These are phyloP conservation scores for Dorcus hopei DNA, from an alignment of 2,888 invertebrate genomes.

Conservation along the genomic window DNA sequence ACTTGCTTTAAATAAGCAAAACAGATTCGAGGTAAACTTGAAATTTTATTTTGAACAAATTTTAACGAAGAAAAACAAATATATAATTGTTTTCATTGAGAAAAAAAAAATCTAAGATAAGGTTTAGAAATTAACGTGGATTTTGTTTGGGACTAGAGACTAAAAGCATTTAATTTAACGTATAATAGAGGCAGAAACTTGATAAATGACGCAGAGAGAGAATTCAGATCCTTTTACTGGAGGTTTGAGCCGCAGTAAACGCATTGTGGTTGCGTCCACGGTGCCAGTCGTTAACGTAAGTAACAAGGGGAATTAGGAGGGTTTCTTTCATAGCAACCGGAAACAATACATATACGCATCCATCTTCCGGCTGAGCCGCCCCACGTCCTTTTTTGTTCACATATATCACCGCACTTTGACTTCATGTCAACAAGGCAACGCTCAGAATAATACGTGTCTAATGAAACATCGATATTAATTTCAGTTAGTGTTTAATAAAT, in stretches of 20 bases:
- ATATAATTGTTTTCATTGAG: too few relatives aligned
- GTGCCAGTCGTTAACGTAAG: constrained; percentile 47
- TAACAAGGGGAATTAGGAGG: constrained; percentile 50
- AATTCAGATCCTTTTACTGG: not conserved
- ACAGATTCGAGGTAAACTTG: too few relatives aligned
- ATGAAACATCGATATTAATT: not conserved
- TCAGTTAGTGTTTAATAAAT: too few relatives aligned
- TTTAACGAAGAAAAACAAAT: too few relatives aligned
- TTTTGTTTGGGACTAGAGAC: not conserved
- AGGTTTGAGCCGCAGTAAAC: constrained; percentile 1
- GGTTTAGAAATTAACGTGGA: too few relatives aligned
- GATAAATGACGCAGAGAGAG: constrained; percentile 1
- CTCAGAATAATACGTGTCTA: not conserved
- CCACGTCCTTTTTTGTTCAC: not conserved
- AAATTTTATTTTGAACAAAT: too few relatives aligned
- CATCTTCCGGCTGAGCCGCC: constrained; percentile 42
- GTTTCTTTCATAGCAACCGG: constrained; percentile 48
- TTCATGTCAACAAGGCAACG: not conserved
- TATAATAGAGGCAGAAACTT: not conserved
- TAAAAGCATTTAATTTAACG: not conserved
- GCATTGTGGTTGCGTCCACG: constrained; percentile 1
- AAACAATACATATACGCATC: constrained; percentile 52
- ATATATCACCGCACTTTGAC: not conserved
- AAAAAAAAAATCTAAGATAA: too few relatives aligned
- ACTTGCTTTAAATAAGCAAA: too few relatives aligned